Base-by-base conservation (phyloP, 2,113 vertebrate genomes). In the Asarcornis scutulata region DNA sequence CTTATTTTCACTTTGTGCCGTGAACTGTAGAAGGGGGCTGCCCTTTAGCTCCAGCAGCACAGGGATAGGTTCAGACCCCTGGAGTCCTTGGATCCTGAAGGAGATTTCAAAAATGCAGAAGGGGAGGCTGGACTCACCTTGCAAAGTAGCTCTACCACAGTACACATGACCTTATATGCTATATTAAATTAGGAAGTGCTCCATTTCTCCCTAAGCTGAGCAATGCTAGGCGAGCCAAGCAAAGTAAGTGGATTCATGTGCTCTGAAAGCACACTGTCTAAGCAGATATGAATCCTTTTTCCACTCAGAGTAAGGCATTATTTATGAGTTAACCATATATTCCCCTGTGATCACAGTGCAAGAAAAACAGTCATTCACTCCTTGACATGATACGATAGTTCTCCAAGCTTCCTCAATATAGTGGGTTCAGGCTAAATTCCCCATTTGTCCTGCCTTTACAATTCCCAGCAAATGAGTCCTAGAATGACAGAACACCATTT, bases 401-500 rank as follows among this genome's bases (percentile, higher is more conserved):
- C 72, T 88, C 69, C 26, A 27, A 73, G 80, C 68, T 78, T 94
- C 62, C 31, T 75, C 73, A 79, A 9, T 82, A 23, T 21, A 90
- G 53, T 22, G 20, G 14, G 48, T 75, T 94, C 48, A 78, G 86
- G 53, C 44, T 94, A 85, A 95, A 92, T 66, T 93, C 66, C 44
- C 31, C 31, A 0, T 91, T 95, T 95, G 83, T 74, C 36, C 69
- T 73, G 73, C 58, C 52, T 53, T 96, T 89, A 76, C 58, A 76
- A 38, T 38, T 94, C 44, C 80, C 58, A 88, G 22, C 56, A 92
- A 91, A 86, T 18, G 62, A 94, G 60, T 77, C 79, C 88, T 69
- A 31, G 77, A 90, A 84, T 90, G 83, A 92, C 91, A 94, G 86
- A 94, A 91, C 73, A 84, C 44, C 76, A 94, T 92, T 96, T 97